phyloP scores from a whole-genome alignment of 2,797 vertebrate species.

The Paguma larvata region DNA sequence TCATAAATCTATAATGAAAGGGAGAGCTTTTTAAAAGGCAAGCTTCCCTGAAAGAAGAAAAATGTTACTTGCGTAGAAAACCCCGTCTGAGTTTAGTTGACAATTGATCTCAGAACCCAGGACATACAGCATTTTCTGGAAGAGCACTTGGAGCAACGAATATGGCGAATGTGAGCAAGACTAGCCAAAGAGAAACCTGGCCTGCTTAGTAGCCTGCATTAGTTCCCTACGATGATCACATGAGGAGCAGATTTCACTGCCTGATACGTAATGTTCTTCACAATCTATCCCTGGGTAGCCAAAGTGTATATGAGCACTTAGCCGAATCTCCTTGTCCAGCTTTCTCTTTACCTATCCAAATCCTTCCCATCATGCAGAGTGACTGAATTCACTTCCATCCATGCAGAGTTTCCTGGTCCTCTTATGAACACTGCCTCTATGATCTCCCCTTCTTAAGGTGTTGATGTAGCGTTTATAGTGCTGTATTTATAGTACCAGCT shows the following conservation, averaged over 20 bases:
- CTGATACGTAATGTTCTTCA: neutral
- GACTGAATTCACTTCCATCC: conserved; percentile 6
- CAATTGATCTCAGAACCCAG: neutral
- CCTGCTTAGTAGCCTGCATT: conserved; percentile 6
- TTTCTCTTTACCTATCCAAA: conserved; percentile 38
- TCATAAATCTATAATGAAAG: neutral
- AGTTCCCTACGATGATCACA: neutral
- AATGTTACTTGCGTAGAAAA: conserved; percentile 55
- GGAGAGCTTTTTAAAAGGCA: neutral
- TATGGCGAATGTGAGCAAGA: neutral
- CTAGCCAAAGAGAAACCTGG: neutral
- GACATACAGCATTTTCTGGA: conserved; percentile 29
- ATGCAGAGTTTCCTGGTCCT: neutral
- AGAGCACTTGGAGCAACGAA: neutral
- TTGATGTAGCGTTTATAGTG: neutral
- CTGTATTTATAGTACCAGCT: neutral
- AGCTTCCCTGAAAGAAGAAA: conserved; percentile 21
- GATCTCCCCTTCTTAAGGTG: neutral
- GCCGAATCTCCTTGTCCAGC: neutral
- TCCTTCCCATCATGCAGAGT: neutral
- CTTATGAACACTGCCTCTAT: neutral
- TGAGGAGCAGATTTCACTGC: conserved; percentile 1
- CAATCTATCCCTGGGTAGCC: neutral
- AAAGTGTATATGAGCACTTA: neutral
- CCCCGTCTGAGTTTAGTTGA: conserved; percentile 10